Evolutionary conservation across 2,113 vertebrate genomes (phyloP).

Genomic region (Cheilinus undulatus): DNA sequence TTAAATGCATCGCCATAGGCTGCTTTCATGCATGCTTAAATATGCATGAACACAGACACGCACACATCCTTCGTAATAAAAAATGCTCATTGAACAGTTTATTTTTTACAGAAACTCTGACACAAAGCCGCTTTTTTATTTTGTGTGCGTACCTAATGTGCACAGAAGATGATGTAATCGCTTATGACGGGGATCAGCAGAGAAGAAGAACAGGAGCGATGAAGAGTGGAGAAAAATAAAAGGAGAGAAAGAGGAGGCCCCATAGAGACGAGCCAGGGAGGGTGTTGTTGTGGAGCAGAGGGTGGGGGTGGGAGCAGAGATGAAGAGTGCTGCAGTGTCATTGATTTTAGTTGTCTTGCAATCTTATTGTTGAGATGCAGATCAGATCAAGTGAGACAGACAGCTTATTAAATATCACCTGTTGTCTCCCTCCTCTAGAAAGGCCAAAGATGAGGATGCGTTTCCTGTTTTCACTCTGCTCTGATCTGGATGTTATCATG

Average conservation of each 20-base stretch:
- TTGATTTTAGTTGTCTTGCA: slow-evolving; percentile 67
- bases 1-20: slow-evolving; percentile 48
- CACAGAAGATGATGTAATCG: slow-evolving; percentile 32
- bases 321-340: slow-evolving; percentile 66
- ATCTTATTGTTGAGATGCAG: slow-evolving; percentile 60
- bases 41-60: not conserved
- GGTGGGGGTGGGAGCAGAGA: slow-evolving; percentile 12
- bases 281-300: not conserved
- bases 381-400: slow-evolving; percentile 35
- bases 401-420: slow-evolving; percentile 13
- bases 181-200: slow-evolving; percentile 42
- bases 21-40: slow-evolving; percentile 12
- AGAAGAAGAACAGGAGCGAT: slow-evolving; percentile 28
- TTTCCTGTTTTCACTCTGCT: not conserved
- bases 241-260: slow-evolving; percentile 10
- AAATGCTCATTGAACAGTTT: slow-evolving; percentile 7
- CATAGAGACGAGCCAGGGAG: slow-evolving; percentile 2
- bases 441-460: slow-evolving; percentile 38
- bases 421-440: slow-evolving; percentile 7
- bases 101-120: slow-evolving; percentile 10
- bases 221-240: slow-evolving; percentile 30
- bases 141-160: slow-evolving; percentile 10
- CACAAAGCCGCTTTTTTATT: slow-evolving; percentile 30
- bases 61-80: not conserved
- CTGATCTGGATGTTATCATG: not conserved